These are phyloP conservation scores for Chlorospingus semifuscus DNA, from an alignment of 2,797 vertebrate genomes.

Conservation along the genomic window DNA sequence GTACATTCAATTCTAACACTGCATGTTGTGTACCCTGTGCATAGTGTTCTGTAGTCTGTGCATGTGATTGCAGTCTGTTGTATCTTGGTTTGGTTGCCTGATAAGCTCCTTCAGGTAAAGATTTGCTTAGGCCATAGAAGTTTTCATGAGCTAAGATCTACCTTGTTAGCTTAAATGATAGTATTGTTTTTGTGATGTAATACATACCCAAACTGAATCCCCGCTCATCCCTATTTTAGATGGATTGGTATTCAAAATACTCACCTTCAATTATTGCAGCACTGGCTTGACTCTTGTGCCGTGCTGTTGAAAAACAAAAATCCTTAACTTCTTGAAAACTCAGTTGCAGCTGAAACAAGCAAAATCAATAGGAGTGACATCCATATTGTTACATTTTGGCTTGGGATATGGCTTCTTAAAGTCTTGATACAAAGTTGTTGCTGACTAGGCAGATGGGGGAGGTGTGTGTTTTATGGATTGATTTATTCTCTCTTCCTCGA, in stretches of 20 bases:
- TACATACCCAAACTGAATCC: neutral
- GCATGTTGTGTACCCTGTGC: neutral
- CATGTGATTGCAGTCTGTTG: neutral
- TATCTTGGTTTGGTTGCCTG: neutral
- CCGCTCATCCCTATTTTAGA: neutral
- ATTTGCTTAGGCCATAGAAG: neutral
- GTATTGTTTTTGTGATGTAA: neutral
- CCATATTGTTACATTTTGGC: neutral
- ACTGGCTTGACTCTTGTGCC: neutral
- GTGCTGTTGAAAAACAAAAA: neutral
- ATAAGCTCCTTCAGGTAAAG: neutral
- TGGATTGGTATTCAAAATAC: neutral
- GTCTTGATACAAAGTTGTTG: neutral
- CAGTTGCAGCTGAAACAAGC: neutral
- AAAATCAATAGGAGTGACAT: neutral
- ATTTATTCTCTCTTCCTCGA: neutral
- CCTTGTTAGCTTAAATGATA: neutral
- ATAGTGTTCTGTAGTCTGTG: neutral
- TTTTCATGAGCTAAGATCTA: neutral
- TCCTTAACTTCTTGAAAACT: neutral
- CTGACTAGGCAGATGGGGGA: neutral
- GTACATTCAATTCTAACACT: rapidly evolving
- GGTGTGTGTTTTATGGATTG: neutral
- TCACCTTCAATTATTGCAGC: neutral
- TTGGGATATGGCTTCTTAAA: neutral